Evolutionary conservation across 1,140 invertebrate species (phyloP), one percentile per base, ranked within the genome.

Genomic region (Drosophila baimaii): DNA sequence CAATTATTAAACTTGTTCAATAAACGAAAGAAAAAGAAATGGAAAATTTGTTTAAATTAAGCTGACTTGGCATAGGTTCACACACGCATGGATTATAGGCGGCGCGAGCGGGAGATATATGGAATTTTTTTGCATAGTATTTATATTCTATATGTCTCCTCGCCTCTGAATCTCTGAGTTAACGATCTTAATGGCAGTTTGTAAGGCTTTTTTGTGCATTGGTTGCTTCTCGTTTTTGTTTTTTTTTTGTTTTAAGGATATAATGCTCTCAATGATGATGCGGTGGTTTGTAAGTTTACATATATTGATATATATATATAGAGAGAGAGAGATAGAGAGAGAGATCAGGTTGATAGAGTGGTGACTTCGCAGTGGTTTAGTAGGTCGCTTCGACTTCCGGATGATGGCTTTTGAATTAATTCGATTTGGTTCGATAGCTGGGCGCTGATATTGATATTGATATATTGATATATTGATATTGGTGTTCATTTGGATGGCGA

Each of bases 21-120:
- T 77, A 89, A 90, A 86, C 79, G 79, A 90, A 90, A 86, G 77
- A 86, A 90, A 90, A 83, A 90, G 81, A 90, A 90, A 85, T 89
- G 83, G 81, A 85, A 79, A 90, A 79, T 81, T 74, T 68, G 63
- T 89, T 85, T 85, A 68, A 79, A 83, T 89, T 77, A 83, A 55
- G 61, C 63, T 73, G 43, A 31, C 75, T 64, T 77, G 64, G 69
- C 17, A 72, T 54, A 49, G 49, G 31, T 66, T 49, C 43, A 37
- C 35, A 44, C 65, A 47, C 37, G 44, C 43, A 59, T 65, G 35
- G 33, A 31, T 57, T 31, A 13, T 31, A 13, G 56, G 66, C 55
- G 37, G 62, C 12, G 21, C 17, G 17, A 35, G 70, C 39, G 33
- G 33, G 51, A 35, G 65, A 71, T 23, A 52, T 47, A 72, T 29